Evolutionary conservation across 2,113 vertebrate species (phyloP).

Genomic region (Rhadina sibilatrix): DNA sequence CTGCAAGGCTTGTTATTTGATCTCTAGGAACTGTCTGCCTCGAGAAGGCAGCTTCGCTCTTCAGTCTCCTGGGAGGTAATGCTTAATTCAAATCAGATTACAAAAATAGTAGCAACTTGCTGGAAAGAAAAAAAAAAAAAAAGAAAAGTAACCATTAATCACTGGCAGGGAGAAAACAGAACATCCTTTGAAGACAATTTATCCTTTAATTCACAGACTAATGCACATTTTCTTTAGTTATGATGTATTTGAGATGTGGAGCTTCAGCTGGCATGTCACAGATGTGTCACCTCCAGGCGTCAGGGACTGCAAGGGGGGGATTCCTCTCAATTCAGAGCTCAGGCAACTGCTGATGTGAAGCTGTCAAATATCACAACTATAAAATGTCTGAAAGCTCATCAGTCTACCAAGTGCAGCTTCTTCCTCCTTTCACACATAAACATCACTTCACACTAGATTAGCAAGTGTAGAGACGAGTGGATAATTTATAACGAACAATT

Average conservation of each 20-base stretch:
- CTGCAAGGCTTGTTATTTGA: not conserved
- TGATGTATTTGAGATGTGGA: not conserved
- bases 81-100: not conserved
- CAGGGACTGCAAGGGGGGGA: not conserved
- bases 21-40: not conserved
- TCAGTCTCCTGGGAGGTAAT: not conserved
- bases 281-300: not conserved
- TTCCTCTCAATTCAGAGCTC: not conserved
- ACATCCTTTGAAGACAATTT: not conserved
- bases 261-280: not conserved
- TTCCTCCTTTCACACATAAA: not conserved
- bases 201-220: not conserved
- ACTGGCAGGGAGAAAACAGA: not conserved
- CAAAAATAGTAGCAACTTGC: not conserved
- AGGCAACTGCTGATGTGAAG: not conserved
- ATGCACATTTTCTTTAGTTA: not conserved
- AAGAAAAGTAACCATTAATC: not conserved
- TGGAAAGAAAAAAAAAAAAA: not conserved
- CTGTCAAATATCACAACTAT: not conserved
- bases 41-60: not conserved
- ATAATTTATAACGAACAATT: slow-evolving; percentile 17
- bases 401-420: not conserved
- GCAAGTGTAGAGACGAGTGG: not conserved
- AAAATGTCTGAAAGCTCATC: not conserved
- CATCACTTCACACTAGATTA: not conserved